A percentile compares a stretch with the other conserved stretches of the same genome.
Conservation (phyloP, 2,888 invertebrate species). For the Steinernema hermaphroditum region DNA sequence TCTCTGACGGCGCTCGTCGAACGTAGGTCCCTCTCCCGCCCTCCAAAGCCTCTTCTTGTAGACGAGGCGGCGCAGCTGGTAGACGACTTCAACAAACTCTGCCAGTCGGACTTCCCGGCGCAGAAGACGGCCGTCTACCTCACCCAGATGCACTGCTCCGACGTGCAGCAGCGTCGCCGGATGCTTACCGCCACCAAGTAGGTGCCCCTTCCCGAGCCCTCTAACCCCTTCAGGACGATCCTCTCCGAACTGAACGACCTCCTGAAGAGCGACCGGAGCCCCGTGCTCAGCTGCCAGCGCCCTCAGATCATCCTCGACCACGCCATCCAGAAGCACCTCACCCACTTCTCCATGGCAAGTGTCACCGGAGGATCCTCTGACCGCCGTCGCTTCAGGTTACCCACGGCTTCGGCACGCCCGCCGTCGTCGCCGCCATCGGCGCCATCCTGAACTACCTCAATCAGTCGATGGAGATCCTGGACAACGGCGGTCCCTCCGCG, state of each 20-base stretch:
- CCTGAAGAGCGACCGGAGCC: conserved; percentile 48
- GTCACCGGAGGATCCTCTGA: neutral
- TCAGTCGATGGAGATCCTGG: conserved; percentile 48
- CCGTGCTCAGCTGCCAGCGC: conserved; percentile 42
- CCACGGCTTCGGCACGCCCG: conserved; percentile 51
- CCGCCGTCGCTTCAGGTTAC: conserved; percentile 42
- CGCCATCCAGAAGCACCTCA: conserved; percentile 45
- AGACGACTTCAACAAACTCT: conserved; percentile 45
- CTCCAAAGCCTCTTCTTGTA: too few relatives aligned
- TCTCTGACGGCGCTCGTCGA: conserved; percentile 52
- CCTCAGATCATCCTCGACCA: conserved; percentile 45
- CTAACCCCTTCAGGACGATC: conserved; percentile 37
- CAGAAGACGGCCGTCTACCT: conserved; percentile 35
- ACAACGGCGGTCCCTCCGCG: conserved; percentile 31
- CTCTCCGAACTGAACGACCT: conserved; percentile 47
- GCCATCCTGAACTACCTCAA: conserved; percentile 46
- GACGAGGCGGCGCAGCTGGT: conserved; percentile 49
- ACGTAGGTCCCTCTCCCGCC: too few relatives aligned
- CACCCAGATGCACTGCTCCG: conserved; percentile 27
- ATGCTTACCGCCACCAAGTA: conserved; percentile 39
- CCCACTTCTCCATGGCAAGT: conserved; percentile 50
- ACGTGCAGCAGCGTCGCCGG: conserved; percentile 35
- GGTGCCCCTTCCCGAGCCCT: neutral
- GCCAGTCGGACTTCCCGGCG: conserved; percentile 49
- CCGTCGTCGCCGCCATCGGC: conserved; percentile 45